A percentile compares a stretch with the other conserved stretches of the same genome.
phyloP scores from a whole-genome alignment of 2,797 vertebrate genomes.

The Thamnophis elegans region DNA sequence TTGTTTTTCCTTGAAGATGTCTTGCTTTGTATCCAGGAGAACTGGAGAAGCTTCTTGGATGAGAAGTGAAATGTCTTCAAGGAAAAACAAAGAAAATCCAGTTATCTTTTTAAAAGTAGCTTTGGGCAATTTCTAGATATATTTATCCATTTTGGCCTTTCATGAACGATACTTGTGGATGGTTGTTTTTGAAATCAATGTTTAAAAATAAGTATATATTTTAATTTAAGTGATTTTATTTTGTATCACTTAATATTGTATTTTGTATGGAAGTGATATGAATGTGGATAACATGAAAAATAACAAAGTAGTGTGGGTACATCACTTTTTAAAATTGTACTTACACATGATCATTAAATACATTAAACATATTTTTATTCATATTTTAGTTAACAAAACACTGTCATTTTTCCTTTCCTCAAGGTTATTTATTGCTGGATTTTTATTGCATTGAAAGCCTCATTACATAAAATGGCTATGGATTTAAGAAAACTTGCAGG shows the following conservation, averaged over 20 bases:
- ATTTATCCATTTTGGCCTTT: background rate
- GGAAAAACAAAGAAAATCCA: too few species aligned
- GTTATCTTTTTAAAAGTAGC: too few species aligned
- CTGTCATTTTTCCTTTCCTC: background rate
- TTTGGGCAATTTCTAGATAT: background rate
- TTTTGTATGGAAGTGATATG: background rate
- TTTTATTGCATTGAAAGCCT: background rate
- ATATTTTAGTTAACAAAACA: background rate
- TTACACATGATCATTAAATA: background rate
- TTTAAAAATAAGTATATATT: background rate
- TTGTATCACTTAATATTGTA: background rate
- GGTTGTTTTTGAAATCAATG: background rate
- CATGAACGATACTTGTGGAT: background rate
- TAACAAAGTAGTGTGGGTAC: background rate
- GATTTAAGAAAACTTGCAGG: slow-evolving; percentile 11
- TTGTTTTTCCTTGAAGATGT: too few species aligned
- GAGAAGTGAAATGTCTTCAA: too few species aligned
- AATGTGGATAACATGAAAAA: background rate
- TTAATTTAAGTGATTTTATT: background rate
- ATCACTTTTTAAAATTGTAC: background rate
- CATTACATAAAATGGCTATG: background rate
- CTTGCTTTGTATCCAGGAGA: too few species aligned
- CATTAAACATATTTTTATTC: background rate
- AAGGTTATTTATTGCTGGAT: slow-evolving; percentile 18
- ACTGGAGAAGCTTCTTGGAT: background rate